These are phyloP conservation scores for Polypterus bichir DNA, from an alignment of 2,113 vertebrate species.

Conservation along the genomic window DNA sequence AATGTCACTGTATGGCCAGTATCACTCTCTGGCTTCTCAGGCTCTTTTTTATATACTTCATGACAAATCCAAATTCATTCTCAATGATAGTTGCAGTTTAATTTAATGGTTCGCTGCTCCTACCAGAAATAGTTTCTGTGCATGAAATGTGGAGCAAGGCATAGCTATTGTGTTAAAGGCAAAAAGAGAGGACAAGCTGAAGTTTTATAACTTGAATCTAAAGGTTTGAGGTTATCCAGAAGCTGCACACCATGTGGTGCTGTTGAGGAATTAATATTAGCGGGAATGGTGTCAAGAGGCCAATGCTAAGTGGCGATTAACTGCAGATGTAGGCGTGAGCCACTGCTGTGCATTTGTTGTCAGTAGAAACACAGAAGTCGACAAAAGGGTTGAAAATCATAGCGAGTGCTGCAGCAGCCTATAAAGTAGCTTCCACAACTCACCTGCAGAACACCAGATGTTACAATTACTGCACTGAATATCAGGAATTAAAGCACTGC, in stretches of 20 bases:
- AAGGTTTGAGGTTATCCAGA: neutral
- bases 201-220: neutral
- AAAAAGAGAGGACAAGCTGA: neutral
- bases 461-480: too few relatives aligned
- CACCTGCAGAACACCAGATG: too few relatives aligned
- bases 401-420: too few relatives aligned
- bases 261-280: neutral
- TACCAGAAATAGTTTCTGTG: constrained; percentile 18
- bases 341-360: neutral
- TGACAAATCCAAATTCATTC: constrained; percentile 13
- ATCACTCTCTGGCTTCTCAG: neutral
- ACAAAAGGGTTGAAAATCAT: too few relatives aligned
- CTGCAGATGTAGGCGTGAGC: neutral
- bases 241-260: neutral
- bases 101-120: constrained; percentile 28
- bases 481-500: too few relatives aligned
- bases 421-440: too few relatives aligned
- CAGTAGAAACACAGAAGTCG: neutral
- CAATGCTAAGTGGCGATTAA: neutral
- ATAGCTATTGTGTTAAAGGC: constrained; percentile 3
- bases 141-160: constrained; percentile 8
- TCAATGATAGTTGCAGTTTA: constrained; percentile 23
- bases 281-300: neutral
- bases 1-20: neutral
- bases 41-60: constrained; percentile 12